phyloP scores from a whole-genome alignment of 2,113 vertebrate genomes.

The Camelus dromedarius region DNA sequence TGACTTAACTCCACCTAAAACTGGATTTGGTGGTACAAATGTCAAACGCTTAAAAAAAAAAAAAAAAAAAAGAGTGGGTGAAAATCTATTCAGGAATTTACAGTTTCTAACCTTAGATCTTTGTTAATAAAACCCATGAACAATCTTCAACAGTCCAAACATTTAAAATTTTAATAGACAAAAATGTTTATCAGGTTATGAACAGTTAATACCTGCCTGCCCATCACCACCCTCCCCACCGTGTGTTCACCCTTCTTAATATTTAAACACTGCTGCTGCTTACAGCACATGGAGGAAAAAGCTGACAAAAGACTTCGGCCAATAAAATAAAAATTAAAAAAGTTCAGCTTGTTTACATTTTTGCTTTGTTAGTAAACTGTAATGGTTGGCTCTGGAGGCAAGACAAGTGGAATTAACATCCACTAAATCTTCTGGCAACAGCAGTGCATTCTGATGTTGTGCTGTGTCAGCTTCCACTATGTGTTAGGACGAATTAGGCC shows the following conservation, averaged over 20 bases:
- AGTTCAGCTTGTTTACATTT: constrained; percentile 87
- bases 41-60: background rate
- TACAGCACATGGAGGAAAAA: constrained; percentile 81
- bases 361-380: constrained; percentile 89
- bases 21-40: background rate
- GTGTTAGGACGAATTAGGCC: constrained; percentile 69
- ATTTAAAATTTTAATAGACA: constrained; percentile 35
- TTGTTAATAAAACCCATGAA: background rate
- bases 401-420: constrained; percentile 82
- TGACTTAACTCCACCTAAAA: background rate
- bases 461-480: constrained; percentile 83
- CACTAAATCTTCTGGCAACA: constrained; percentile 83
- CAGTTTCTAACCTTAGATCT: background rate
- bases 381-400: constrained; percentile 76
- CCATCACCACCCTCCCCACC: constrained; percentile 65
- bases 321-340: constrained; percentile 80
- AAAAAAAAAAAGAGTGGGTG: background rate
- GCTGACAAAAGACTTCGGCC: constrained; percentile 86
- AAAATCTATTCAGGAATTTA: background rate
- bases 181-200: constrained; percentile 1
- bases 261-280: constrained; percentile 81
- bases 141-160: background rate
- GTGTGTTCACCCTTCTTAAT: constrained; percentile 66
- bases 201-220: constrained; percentile 69
- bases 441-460: constrained; percentile 76